Conservation (phyloP, 2,888 invertebrate genomes). For the Chouioia cunea region DNA sequence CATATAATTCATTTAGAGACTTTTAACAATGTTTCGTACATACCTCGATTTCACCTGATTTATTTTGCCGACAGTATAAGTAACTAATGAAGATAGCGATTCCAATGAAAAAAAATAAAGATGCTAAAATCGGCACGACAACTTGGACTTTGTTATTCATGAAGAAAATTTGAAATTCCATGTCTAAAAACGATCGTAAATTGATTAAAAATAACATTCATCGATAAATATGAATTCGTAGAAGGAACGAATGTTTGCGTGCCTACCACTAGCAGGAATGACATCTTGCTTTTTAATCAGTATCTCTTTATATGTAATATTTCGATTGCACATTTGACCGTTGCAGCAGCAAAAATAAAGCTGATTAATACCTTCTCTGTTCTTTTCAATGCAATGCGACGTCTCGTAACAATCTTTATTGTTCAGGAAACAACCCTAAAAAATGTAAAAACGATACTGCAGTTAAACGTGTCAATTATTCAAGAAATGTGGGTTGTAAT, state of each 20-base stretch:
- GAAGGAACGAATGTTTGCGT: too few relatives aligned
- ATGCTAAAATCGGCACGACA: background rate
- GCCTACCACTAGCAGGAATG: too few relatives aligned
- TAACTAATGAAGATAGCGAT: background rate
- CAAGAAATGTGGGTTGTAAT: slow-evolving; percentile 19
- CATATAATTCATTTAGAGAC: background rate
- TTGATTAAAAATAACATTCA: too few relatives aligned
- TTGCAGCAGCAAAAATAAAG: slow-evolving; percentile 92
- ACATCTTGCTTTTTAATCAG: too few relatives aligned
- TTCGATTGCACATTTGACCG: slow-evolving; percentile 83
- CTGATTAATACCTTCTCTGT: slow-evolving; percentile 75
- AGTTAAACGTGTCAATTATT: background rate
- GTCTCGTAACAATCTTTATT: slow-evolving; percentile 83
- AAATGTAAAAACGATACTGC: slow-evolving; percentile 43
- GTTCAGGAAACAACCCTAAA: slow-evolving; percentile 89
- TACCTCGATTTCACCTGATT: slow-evolving; percentile 1
- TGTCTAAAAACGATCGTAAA: too few relatives aligned
- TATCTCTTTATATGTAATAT: slow-evolving; percentile 74
- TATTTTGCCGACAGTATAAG: background rate
- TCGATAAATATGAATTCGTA: too few relatives aligned
- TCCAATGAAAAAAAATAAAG: background rate
- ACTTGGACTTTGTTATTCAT: background rate
- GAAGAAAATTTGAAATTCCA: background rate
- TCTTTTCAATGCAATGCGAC: slow-evolving; percentile 76
- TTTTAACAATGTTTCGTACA: background rate